phyloP scores from a whole-genome alignment of 2,113 vertebrate genomes.

The Accipiter cooperii region DNA sequence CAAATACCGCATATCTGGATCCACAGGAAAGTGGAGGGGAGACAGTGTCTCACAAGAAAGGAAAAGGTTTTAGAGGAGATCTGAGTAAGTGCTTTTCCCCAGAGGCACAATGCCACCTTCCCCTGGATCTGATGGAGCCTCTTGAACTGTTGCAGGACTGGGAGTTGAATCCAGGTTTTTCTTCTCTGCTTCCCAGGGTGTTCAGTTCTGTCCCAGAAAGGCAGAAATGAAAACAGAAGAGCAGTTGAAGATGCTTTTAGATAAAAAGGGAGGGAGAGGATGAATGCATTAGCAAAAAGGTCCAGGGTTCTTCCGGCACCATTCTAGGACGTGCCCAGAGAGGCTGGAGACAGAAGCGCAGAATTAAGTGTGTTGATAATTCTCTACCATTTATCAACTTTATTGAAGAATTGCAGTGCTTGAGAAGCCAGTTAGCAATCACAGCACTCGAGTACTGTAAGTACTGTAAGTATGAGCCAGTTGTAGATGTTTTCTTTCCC shows the following conservation, averaged over 20 bases:
- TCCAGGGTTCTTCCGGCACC: neutral
- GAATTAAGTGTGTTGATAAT: constrained; percentile 20
- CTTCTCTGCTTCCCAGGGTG: neutral
- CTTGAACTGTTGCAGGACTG: neutral
- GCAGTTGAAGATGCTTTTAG: neutral
- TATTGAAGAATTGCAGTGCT: neutral
- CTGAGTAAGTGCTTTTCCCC: neutral
- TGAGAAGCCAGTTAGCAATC: constrained; percentile 1
- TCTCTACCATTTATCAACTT: neutral
- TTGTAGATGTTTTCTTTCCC: constrained; percentile 42
- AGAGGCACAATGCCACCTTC: neutral
- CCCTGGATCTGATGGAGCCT: rapidly evolving
- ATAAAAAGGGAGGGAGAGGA: neutral
- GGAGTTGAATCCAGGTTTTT: neutral
- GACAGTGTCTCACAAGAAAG: neutral
- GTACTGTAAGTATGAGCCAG: neutral
- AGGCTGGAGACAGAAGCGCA: neutral
- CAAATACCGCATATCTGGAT: neutral
- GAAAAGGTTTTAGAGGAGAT: neutral
- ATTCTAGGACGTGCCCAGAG: neutral
- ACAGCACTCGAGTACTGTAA: neutral
- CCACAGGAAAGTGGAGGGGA: neutral
- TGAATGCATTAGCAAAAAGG: neutral
- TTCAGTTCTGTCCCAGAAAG: neutral
- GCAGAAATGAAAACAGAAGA: neutral